phyloP scores from a whole-genome alignment of 1,140 invertebrate genomes.

The Wiebesia pumilae region DNA sequence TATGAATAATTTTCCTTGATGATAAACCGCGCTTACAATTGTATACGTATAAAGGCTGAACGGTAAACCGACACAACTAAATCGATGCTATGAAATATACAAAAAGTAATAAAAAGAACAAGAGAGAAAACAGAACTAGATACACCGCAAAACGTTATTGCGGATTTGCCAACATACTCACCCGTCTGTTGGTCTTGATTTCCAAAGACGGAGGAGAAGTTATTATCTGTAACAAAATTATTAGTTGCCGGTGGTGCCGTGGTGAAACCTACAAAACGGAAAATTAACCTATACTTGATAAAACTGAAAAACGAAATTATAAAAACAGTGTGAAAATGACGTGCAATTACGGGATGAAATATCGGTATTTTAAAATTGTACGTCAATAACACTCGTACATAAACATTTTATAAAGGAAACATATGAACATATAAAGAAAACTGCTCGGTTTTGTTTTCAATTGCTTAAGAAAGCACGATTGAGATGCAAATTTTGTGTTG shows the following conservation, averaged over 20 bases:
- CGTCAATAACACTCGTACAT: no score
- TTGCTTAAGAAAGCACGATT: no score
- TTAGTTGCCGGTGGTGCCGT: constrained; percentile 78
- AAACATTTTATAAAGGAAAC: no score
- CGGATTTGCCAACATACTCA: constrained; percentile 71
- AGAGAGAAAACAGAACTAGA: constrained; percentile 21
- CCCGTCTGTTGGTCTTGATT: constrained; percentile 81
- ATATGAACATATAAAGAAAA: no score
- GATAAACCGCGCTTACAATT: constrained; percentile 35
- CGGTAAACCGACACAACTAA: constrained; percentile 47
- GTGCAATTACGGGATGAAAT: constrained; percentile 18
- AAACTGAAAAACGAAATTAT: constrained; percentile 50
- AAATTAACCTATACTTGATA: constrained; percentile 59
- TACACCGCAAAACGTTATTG: constrained; percentile 34
- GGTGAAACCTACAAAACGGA: constrained; percentile 77
- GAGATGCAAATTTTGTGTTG: no score
- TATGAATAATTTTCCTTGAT: constrained; percentile 19
- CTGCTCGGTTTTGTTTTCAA: no score
- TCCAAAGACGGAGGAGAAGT: constrained; percentile 90
- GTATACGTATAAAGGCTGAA: constrained; percentile 37
- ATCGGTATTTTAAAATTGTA: neutral
- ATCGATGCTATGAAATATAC: constrained; percentile 26
- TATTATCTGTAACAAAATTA: constrained; percentile 90
- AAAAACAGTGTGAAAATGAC: neutral
- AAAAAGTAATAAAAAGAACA: constrained; percentile 33